A percentile compares a stretch with the other conserved stretches of the same genome.
These are phyloP conservation scores for Plectrocnemia conspersa DNA, from an alignment of 1,140 invertebrate genomes.

Conservation along the genomic window DNA sequence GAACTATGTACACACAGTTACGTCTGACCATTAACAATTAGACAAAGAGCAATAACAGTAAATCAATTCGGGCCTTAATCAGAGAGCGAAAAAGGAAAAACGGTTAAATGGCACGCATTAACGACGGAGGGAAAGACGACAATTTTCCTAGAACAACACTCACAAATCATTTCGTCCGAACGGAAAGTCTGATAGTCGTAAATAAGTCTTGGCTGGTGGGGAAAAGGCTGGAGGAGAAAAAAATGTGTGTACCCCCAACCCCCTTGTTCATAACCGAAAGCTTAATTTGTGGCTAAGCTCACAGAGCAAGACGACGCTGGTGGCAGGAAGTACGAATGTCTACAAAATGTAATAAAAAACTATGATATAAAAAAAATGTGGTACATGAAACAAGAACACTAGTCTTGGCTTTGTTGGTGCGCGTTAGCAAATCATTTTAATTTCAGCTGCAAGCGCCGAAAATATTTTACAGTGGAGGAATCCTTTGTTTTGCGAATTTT, in stretches of 20 bases:
- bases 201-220: too few species aligned
- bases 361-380: too few species aligned
- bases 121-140: slow-evolving; percentile 21
- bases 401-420: too few species aligned
- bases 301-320: neutral
- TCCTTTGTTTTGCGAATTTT: too few species aligned
- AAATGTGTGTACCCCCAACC: slow-evolving; percentile 27
- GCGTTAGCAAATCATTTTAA: too few species aligned
- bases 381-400: too few species aligned
- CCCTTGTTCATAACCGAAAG: slow-evolving; percentile 30
- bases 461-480: too few species aligned
- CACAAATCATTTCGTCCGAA: slow-evolving; percentile 36
- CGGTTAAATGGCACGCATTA: slow-evolving; percentile 29
- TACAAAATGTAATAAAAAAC: too few species aligned
- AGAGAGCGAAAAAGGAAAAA: slow-evolving; percentile 31
- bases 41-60: slow-evolving; percentile 37
- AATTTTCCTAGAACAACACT: slow-evolving; percentile 29
- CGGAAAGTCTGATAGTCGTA: slow-evolving; percentile 34
- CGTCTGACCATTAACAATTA: slow-evolving; percentile 36
- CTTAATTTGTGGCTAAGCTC: slow-evolving; percentile 29
- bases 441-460: too few species aligned
- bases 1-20: slow-evolving; percentile 33
- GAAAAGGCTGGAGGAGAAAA: too few species aligned
- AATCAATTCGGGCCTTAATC: slow-evolving; percentile 36
- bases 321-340: too few species aligned